phyloP scores from a whole-genome alignment of 1,140 invertebrate genomes.

The Drosophila ogumai region DNA sequence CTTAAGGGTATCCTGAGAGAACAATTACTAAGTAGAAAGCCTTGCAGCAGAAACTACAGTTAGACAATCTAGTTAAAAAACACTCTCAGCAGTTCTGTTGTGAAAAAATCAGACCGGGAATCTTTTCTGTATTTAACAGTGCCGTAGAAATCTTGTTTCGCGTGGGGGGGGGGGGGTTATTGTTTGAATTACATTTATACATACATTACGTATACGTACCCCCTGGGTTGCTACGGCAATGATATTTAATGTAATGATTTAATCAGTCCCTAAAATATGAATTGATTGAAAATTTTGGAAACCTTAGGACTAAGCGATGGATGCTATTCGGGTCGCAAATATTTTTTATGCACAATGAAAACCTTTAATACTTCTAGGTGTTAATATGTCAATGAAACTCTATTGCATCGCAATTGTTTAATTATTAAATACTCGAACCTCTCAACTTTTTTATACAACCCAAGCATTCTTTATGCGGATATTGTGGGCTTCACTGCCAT shows the following conservation, averaged over 20 bases:
- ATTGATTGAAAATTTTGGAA: background rate
- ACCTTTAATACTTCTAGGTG: conserved; percentile 21
- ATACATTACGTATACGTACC: too few relatives aligned
- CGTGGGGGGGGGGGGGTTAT: too few relatives aligned
- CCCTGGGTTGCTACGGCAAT: too few relatives aligned
- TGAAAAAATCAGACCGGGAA: too few relatives aligned
- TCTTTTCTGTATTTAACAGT: too few relatives aligned
- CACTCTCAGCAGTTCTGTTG: too few relatives aligned
- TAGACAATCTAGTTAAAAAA: too few relatives aligned
- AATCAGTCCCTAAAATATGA: background rate
- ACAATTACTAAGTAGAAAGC: background rate
- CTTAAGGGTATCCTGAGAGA: background rate
- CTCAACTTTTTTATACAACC: conserved; percentile 17
- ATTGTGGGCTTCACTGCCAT: conserved; percentile 98
- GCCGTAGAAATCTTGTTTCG: too few relatives aligned
- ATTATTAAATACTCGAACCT: conserved; percentile 30
- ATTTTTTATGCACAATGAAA: too few relatives aligned
- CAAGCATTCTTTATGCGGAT: conserved; percentile 94
- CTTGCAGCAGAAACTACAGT: background rate
- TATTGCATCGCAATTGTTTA: conserved; percentile 16
- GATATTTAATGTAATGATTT: too few relatives aligned
- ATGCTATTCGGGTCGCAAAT: too few relatives aligned
- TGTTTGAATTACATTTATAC: too few relatives aligned
- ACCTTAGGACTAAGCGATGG: background rate
- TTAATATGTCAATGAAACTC: conserved; percentile 33